Evolutionary conservation across 2,113 vertebrate species (phyloP), one percentile per base, ranked within the genome.

Genomic region (Calyptommatus sinebrachiatus): DNA sequence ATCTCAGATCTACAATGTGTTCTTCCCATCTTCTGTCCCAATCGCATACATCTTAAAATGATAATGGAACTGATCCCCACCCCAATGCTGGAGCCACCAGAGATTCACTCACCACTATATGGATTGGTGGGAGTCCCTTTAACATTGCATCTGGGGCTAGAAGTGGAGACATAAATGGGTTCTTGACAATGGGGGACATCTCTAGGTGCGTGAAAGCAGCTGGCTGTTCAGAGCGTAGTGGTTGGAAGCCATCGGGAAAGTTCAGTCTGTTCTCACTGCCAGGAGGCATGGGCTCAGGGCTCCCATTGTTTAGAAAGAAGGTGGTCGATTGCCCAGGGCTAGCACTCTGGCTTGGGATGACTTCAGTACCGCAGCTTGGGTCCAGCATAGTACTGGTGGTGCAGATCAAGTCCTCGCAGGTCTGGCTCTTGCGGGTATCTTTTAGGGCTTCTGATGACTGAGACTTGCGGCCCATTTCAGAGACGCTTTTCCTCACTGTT

Each of bases 161-260:
- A 69, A 98, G 91, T 0, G 95, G 97, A 2, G 93, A 95, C 88
- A 97, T 96, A 92, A 95, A 97, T 28, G 97, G 92, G 86, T 98
- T 97, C 84, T 94, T 95, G 81, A 94, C 91, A 68, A 98, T 93
- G 31, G 96, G 95, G 0, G 95, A 95, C 1, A 71, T 94, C 74
- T 94, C 84, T 65, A 97, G 24, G 46, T 76, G 93, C 90, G 97
- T 94, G 41, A 4, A 62, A 1, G 94, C 88, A 0, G 92, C 74
- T 2, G 92, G 91, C 77, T 96, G 88, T 67, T 89, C 84, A 0
- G 95, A 94, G 63, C 96, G 96, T 77, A 97, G 88, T 0, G 97
- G 97, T 84, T 95, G 93, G 83, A 98, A 98, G 16, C 95, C 96
- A 20, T 93, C 80, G 0, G 97, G 96, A 80, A 96, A 98, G 79